These are phyloP conservation scores for Chrysomela aeneicollis DNA, from an alignment of 2,888 invertebrate genomes.

Conservation along the genomic window DNA sequence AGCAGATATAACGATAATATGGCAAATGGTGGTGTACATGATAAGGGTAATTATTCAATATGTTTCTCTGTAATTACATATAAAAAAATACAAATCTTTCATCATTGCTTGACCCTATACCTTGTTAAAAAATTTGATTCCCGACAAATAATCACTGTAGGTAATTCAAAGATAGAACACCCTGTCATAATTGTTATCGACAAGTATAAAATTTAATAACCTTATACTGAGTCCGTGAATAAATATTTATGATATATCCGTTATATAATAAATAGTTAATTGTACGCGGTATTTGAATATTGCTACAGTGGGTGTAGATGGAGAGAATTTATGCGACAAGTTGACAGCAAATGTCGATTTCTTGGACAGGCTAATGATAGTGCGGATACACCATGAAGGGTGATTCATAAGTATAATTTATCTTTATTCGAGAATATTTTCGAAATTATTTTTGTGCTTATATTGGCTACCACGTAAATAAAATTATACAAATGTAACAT, in stretches of 20 bases:
- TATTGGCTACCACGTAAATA: too few species aligned
- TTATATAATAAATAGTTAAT: slow-evolving; percentile 1
- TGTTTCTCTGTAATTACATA: too few species aligned
- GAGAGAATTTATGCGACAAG: slow-evolving; percentile 3
- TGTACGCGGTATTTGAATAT: slow-evolving; percentile 4
- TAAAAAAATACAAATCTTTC: too few species aligned
- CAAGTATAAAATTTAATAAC: background rate
- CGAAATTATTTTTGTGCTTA: too few species aligned
- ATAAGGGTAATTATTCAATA: too few species aligned
- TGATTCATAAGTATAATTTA: background rate
- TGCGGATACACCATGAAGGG: background rate
- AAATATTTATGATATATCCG: background rate
- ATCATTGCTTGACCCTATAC: too few species aligned
- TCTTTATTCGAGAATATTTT: too few species aligned
- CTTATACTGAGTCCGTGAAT: background rate
- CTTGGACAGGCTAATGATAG: background rate
- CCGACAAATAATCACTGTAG: too few species aligned
- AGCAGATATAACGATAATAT: too few species aligned
- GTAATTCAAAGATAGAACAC: background rate
- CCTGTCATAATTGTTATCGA: background rate
- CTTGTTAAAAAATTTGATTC: background rate
- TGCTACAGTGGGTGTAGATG: background rate
- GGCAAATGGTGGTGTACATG: too few species aligned
- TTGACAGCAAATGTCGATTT: background rate
- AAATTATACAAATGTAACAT: too few species aligned